phyloP scores from a whole-genome alignment of 2,888 invertebrate genomes.

The Pasiphila rectangulata region DNA sequence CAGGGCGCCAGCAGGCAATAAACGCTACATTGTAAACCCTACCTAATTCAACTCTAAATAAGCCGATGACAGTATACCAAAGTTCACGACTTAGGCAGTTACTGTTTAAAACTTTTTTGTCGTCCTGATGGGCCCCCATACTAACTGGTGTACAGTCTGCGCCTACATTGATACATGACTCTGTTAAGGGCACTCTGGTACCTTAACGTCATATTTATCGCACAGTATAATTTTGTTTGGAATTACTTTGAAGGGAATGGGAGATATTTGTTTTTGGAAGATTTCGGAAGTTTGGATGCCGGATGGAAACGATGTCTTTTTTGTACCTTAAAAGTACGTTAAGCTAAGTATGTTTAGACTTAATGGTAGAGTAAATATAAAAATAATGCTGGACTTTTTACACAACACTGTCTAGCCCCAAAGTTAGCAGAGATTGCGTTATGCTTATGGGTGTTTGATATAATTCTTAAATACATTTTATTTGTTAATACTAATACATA shows the following conservation, averaged over 20 bases:
- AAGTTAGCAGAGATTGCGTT: no score
- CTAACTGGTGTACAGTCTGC: constrained; percentile 1
- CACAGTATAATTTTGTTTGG: constrained; percentile 29
- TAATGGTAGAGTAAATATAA: no score
- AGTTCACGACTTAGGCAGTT: constrained; percentile 50
- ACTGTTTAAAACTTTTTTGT: constrained; percentile 53
- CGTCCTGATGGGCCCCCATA: constrained; percentile 31
- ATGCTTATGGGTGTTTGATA: no score
- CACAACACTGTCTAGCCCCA: no score
- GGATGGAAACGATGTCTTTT: no score
- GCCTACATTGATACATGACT: constrained; percentile 58
- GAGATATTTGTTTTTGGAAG: constrained; percentile 9
- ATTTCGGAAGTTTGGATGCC: no score
- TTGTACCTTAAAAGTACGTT: no score
- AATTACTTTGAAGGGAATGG: constrained; percentile 31
- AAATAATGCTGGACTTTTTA: no score
- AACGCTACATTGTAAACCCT: constrained; percentile 26
- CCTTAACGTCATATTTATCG: constrained; percentile 31
- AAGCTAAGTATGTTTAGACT: no score
- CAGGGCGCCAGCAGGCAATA: no score
- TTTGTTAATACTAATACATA: no score
- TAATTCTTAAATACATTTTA: no score
- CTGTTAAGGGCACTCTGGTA: constrained; percentile 57
- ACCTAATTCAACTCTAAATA: constrained; percentile 47
- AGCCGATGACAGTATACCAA: constrained; percentile 58